Evolutionary conservation across 2,888 invertebrate genomes (phyloP).

Genomic region (Agrilus mali): DNA sequence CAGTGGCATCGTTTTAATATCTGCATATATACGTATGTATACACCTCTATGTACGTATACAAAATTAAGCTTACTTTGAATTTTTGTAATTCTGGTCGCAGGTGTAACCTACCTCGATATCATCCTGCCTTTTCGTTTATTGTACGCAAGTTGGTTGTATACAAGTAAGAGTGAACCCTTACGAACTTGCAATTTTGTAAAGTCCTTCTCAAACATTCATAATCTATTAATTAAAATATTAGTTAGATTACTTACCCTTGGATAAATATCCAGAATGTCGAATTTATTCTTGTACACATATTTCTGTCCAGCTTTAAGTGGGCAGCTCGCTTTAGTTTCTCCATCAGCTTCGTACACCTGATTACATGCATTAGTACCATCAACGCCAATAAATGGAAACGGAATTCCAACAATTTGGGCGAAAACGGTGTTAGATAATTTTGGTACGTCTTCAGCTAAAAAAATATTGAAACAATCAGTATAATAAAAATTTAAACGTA

Average conservation of each 20-base stretch:
- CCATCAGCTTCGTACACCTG: slow-evolving; percentile 47
- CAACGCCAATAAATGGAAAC: slow-evolving; percentile 66
- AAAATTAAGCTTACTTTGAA: no score
- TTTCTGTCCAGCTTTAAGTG: slow-evolving; percentile 50
- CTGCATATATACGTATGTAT: no score
- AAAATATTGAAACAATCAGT: slow-evolving; percentile 12
- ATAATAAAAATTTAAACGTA: not conserved
- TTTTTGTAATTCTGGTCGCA: no score
- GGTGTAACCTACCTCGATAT: no score
- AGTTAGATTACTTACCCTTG: slow-evolving; percentile 32
- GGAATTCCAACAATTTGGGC: slow-evolving; percentile 50
- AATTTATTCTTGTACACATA: slow-evolving; percentile 59
- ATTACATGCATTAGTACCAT: slow-evolving; percentile 54
- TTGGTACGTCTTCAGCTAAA: slow-evolving; percentile 41
- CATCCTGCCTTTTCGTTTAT: no score
- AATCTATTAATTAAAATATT: no score
- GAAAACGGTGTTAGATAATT: slow-evolving; percentile 45
- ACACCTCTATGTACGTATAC: no score
- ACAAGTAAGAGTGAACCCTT: no score
- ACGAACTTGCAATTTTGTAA: no score
- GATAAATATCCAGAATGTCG: slow-evolving; percentile 41
- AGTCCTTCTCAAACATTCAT: no score
- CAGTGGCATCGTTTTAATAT: no score
- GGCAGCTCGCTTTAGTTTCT: slow-evolving; percentile 47
- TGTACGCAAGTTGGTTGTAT: no score